Evolutionary conservation across 2,113 vertebrate species (phyloP), one percentile per base, ranked within the genome.

Genomic region (human): DNA sequence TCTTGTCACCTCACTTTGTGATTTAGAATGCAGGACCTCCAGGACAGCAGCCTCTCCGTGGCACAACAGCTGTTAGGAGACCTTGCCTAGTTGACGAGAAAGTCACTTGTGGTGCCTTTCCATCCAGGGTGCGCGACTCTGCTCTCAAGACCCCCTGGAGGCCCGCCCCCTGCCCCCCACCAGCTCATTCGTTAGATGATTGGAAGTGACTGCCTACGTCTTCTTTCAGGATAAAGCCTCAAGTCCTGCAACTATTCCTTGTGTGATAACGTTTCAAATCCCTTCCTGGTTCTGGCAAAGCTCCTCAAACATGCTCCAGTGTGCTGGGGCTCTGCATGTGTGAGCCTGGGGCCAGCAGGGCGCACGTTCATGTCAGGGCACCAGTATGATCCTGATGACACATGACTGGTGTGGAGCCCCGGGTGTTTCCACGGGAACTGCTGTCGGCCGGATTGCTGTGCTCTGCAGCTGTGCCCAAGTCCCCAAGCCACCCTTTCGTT

Each of bases 171-270:
- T 75, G 0, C 8, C 7, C 12, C 5, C 45, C 45, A 8, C 61
- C 12, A 2, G 40, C 35, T 8, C 1, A 1, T 13, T 40, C 1
- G 2, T 2, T 20, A 50, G 12, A 48, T 13, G 13, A 61, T 38
- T 9, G 40, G 20, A 52, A 35, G 23, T 9, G 8, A 10, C 20
- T 35, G 12, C 14, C 73, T 0, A 3, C 6, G 23, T 10, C 35
- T 10, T 20, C 55, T 43, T 76, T 35, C 25, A 35, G 55, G 40
- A 25, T 9, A 18, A 43, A 72, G 43, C 8, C 55, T 27, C 8
- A 14, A 0, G 6, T 9, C 6, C 27, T 38, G 0, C 2, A 5
- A 17, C 8, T 2, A 5, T 22, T 7, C 66, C 40, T 30, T 20
- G 17, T 16, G 38, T 18, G 10, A 11, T 68, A 2, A 4, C 0